A percentile compares a stretch with the other conserved stretches of the same genome.
These are phyloP conservation scores for Stenodera caucasica DNA, from an alignment of 2,888 invertebrate species.

Conservation along the genomic window DNA sequence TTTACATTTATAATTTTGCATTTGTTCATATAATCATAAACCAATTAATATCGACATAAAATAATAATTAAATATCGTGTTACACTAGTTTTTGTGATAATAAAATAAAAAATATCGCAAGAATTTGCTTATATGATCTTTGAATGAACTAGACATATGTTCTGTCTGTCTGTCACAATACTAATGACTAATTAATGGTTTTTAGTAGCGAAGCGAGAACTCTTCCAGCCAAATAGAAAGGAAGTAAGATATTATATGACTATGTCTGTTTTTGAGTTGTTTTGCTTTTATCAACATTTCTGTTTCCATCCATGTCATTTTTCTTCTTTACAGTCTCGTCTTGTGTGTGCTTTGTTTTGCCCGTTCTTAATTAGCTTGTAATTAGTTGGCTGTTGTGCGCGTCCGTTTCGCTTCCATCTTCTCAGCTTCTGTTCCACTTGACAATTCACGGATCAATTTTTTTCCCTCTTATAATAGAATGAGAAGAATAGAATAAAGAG, in stretches of 20 bases:
- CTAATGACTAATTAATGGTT: conserved; percentile 40
- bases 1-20: not conserved
- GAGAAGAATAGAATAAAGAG: too few relatives aligned
- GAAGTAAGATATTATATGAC: conserved; percentile 49
- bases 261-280: conserved; percentile 34
- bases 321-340: conserved; percentile 36
- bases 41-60: not conserved
- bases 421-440: not conserved
- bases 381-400: conserved; percentile 35
- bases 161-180: conserved; percentile 30
- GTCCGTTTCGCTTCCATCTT: conserved; percentile 9
- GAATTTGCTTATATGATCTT: conserved; percentile 7
- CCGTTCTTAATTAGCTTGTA: conserved; percentile 43
- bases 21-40: too few relatives aligned
- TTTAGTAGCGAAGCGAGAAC: conserved; percentile 25
- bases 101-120: not conserved
- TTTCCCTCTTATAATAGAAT: not conserved
- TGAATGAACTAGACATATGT: conserved; percentile 31
- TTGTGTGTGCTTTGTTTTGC: conserved; percentile 34
- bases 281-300: conserved; percentile 36
- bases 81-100: not conserved
- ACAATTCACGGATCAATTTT: conserved; percentile 4
- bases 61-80: not conserved
- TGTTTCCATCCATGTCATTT: conserved; percentile 34
- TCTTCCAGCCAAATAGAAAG: conserved; percentile 36